These are phyloP conservation scores for Procavia capensis DNA, from an alignment of 2,113 vertebrate species.

Conservation along the genomic window DNA sequence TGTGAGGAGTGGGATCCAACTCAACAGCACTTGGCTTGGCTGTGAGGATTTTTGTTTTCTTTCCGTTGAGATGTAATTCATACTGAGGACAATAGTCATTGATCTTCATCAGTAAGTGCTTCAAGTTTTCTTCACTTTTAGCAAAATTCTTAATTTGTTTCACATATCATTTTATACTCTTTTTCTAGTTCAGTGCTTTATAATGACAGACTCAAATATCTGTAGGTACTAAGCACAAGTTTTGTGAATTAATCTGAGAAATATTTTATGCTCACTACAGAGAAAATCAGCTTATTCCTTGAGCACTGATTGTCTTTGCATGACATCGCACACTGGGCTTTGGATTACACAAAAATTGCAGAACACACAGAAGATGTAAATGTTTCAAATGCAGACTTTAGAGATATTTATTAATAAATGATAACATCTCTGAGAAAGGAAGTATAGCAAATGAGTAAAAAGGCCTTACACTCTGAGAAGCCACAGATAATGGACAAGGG, in stretches of 20 bases:
- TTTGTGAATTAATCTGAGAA: background rate
- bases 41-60: no score
- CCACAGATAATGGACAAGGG: background rate
- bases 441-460: background rate
- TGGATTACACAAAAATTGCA: background rate
- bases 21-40: no score
- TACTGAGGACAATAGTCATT: no score
- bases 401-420: background rate
- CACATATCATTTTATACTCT: background rate
- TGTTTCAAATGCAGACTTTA: background rate
- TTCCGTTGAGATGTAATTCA: no score
- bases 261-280: background rate
- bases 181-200: background rate
- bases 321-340: background rate
- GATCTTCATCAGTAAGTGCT: no score
- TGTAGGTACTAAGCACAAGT: background rate
- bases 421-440: background rate
- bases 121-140: no score
- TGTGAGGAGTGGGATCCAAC: no score
- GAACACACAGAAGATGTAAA: background rate
- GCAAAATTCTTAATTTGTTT: background rate
- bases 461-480: background rate
- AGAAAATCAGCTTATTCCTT: background rate
- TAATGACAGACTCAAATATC: background rate
- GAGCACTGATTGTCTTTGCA: background rate